A percentile compares a stretch with the other conserved stretches of the same genome.
These are phyloP conservation scores for Albula glossodonta DNA, from an alignment of 2,113 vertebrate species.

Conservation along the genomic window DNA sequence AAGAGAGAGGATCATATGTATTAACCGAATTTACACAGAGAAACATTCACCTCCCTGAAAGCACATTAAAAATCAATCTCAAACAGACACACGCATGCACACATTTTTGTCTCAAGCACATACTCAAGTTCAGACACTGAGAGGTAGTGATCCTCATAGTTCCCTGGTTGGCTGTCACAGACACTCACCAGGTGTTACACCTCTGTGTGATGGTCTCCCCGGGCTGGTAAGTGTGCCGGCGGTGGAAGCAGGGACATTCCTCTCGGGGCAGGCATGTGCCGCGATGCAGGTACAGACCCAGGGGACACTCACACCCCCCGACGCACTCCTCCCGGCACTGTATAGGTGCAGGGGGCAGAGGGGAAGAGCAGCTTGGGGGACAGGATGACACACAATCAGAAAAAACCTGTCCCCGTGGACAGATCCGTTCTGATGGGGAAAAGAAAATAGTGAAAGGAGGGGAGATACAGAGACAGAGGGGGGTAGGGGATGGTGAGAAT, in stretches of 20 bases:
- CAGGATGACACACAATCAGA: conserved; percentile 85
- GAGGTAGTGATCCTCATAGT: neutral
- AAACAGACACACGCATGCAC: too few species aligned
- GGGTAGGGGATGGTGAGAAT: neutral
- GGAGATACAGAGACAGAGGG: neutral
- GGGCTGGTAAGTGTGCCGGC: conserved; percentile 65
- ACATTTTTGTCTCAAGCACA: too few species aligned
- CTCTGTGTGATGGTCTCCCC: conserved; percentile 74
- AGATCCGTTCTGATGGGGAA: conserved; percentile 68
- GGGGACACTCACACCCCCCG: conserved; percentile 80
- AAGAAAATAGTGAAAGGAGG: neutral
- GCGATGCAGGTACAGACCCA: conserved; percentile 71
- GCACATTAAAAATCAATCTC: neutral
- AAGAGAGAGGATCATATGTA: neutral
- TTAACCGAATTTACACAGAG: neutral
- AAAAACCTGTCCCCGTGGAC: conserved; percentile 71
- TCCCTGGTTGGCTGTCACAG: neutral
- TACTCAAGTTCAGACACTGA: neutral
- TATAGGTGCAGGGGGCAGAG: conserved; percentile 37
- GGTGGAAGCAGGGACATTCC: conserved; percentile 81
- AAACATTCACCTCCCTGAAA: neutral
- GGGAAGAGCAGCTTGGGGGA: conserved; percentile 72
- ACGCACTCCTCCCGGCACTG: conserved; percentile 80
- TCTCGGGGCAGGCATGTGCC: conserved; percentile 66
- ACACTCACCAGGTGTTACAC: conserved; percentile 82